phyloP scores from a whole-genome alignment of 2,888 invertebrate genomes.

The Ryuthela nishihirai region DNA sequence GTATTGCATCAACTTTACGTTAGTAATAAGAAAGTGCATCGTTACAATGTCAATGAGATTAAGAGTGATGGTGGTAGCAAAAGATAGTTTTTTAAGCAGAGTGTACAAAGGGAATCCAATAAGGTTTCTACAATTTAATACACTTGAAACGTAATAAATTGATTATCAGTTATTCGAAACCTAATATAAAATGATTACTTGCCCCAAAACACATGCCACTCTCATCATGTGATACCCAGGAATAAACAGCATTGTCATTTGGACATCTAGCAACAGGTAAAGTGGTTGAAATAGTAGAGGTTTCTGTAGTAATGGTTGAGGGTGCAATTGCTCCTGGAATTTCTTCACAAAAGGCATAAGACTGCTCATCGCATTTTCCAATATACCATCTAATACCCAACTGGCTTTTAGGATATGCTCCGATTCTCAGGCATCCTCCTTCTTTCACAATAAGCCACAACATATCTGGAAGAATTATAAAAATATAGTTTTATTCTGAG shows the following conservation, averaged over 20 bases:
- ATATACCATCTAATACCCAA: conserved; percentile 4
- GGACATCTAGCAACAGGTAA: conserved; percentile 1
- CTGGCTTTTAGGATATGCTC: conserved; percentile 3
- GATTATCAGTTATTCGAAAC: too few species aligned
- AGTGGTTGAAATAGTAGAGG: not conserved
- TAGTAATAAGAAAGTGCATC: too few species aligned
- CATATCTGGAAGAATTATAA: too few species aligned
- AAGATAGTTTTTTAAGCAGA: too few species aligned
- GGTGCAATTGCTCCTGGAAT: not conserved
- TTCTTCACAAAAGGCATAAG: conserved; percentile 7
- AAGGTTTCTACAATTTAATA: too few species aligned
- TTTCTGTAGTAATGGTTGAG: not conserved
- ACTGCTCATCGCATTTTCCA: not conserved
- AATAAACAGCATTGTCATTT: conserved; percentile 12
- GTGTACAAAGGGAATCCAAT: too few species aligned
- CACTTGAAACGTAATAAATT: too few species aligned
- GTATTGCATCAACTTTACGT: too few species aligned
- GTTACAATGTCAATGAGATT: too few species aligned
- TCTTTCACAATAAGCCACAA: too few species aligned
- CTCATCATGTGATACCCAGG: conserved; percentile 13
- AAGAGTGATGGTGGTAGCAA: too few species aligned
- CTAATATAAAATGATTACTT: not conserved
- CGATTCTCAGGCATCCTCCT: conserved; percentile 11
- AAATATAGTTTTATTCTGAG: too few species aligned
- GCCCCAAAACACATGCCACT: conserved; percentile 21